Evolutionary conservation across 2,797 vertebrate species (phyloP), one percentile per base, ranked within the genome.

Genomic region (Paedocypris micromegethes): DNA sequence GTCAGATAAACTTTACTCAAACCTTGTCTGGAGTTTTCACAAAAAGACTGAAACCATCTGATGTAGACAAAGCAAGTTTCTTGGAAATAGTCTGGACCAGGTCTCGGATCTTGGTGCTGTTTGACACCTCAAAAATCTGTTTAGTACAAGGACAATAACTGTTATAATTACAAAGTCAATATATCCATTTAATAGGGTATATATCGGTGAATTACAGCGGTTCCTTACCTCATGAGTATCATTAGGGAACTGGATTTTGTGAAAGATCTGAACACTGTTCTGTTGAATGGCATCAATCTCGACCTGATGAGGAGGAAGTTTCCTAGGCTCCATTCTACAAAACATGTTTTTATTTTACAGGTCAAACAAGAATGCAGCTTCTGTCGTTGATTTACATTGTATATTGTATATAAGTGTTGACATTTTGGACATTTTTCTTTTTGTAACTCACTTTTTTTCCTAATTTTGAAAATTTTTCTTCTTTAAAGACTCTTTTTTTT

Each of bases 21-120:
- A 98, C 96, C 94, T 96, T 98, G 85, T 96, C 93, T 2, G 90
- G 78, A 6, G 90, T 93, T 88, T 96, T 96, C 75, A 97, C 88
- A 79, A 98, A 99, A 76, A 99, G 88, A 80, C 91, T 94, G 84
- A 94, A 96, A 61, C 97, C 97, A 5, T 96, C 94, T 51, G 91
- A 86, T 61, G 94, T 92, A 8, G 79, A 70, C 77, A 99, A 86
- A 58, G 83, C 70, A 51, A 98, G 84, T 70, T 87, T 88, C 8
- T 68, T 77, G 72, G 86, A 63, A 0, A 99, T 90, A 68, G 53
- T 87, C 77, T 87, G 88, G 76, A 92, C 92, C 5, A 97, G 81
- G 7, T 91, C 92, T 53, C 75, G 86, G 74, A 94, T 90, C 78
- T 87, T 91, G 50, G 89, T 93, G 81, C 80, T 89, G 74, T 92